These are phyloP conservation scores for Aphidius colemani DNA, from an alignment of 2,888 invertebrate genomes.

Conservation along the genomic window DNA sequence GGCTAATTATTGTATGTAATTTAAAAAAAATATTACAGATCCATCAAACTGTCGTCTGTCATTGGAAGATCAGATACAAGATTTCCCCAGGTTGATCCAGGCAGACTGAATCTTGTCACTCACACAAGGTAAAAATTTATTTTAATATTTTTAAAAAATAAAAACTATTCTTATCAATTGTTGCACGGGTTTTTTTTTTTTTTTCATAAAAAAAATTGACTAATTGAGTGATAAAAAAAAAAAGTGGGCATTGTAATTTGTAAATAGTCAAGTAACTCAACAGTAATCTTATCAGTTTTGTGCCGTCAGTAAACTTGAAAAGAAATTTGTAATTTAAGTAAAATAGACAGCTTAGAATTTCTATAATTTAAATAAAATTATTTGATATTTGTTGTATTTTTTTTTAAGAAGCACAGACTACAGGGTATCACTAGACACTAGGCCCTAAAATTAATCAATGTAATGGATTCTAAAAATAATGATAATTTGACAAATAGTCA, in stretches of 20 bases:
- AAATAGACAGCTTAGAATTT: no score
- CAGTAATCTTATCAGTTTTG: no score
- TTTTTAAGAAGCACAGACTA: conserved; percentile 48
- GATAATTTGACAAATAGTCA: conserved; percentile 28
- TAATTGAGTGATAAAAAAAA: no score
- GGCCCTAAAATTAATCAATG: conserved; percentile 43
- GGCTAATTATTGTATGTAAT: no score
- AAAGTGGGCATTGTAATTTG: no score
- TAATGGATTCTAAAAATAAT: conserved; percentile 21
- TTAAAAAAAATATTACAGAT: conserved; percentile 12
- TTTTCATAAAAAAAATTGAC: no score
- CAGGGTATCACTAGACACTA: conserved; percentile 51
- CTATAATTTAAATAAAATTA: no score
- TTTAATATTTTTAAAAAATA: background rate
- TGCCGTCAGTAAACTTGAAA: background rate
- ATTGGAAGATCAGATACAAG: conserved; percentile 36
- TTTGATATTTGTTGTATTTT: background rate
- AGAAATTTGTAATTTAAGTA: no score
- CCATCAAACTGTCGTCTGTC: conserved; percentile 32
- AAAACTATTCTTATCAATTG: no score
- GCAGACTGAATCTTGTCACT: conserved; percentile 6
- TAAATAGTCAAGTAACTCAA: no score
- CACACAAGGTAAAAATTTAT: conserved; percentile 8
- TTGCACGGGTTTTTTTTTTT: no score
- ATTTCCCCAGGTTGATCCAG: conserved; percentile 39